Conservation (phyloP, 2,888 invertebrate genomes). For the Hofmannophila pseudospretella region DNA sequence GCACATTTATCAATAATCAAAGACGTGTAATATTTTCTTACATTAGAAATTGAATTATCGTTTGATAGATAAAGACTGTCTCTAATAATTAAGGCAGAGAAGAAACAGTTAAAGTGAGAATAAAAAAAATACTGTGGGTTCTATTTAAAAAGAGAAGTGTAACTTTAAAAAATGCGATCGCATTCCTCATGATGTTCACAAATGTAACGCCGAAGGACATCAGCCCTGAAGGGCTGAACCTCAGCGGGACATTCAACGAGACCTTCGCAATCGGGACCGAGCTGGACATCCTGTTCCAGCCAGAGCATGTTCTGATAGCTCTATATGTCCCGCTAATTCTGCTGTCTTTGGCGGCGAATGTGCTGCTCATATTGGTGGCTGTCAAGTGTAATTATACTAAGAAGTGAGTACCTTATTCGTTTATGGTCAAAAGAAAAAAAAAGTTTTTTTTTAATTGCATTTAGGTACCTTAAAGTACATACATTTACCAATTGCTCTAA, state of each 20-base stretch:
- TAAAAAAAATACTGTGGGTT: neutral
- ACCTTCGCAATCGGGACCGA: slow-evolving; percentile 44
- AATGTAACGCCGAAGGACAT: slow-evolving; percentile 20
- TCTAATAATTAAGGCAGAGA: no score
- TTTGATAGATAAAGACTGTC: no score
- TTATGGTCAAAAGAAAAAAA: no score
- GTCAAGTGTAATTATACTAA: slow-evolving; percentile 82
- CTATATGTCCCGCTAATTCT: slow-evolving; percentile 81
- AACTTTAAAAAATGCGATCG: slow-evolving; percentile 12
- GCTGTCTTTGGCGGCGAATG: slow-evolving; percentile 79
- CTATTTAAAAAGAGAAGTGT: neutral
- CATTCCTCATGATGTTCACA: slow-evolving; percentile 22
- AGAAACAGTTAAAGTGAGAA: neutral
- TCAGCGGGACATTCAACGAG: slow-evolving; percentile 28
- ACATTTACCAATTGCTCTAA: no score
- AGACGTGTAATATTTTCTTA: no score
- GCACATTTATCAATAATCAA: no score
- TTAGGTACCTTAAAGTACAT: no score
- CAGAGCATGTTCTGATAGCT: slow-evolving; percentile 73
- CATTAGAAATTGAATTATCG: no score
- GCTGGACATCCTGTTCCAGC: slow-evolving; percentile 60
- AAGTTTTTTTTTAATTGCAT: no score
- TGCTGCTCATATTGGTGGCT: slow-evolving; percentile 82
- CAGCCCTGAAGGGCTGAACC: slow-evolving; percentile 21
- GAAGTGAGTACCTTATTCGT: slow-evolving; percentile 82